A percentile compares a stretch with the other conserved stretches of the same genome.
Conservation (phyloP, 2,113 vertebrate species). For the Oryzias javanicus region DNA sequence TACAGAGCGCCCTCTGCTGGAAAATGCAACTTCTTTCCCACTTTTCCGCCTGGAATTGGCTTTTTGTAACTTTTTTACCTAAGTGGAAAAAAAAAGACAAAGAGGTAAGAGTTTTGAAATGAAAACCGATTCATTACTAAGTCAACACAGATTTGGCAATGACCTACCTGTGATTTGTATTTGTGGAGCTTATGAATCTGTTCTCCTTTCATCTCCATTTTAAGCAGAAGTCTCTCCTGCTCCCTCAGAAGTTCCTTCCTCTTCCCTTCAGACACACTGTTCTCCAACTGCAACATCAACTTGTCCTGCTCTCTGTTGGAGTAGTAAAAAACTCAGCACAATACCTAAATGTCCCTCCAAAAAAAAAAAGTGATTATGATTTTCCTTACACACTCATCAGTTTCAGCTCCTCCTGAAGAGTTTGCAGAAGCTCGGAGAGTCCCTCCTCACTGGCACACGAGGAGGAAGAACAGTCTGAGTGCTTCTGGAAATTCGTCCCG, state of each 20-base stretch:
- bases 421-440: slow-evolving; percentile 84
- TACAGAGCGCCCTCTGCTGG: slow-evolving; percentile 70
- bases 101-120: neutral
- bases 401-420: slow-evolving; percentile 90
- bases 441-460: slow-evolving; percentile 76
- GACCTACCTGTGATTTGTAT: slow-evolving; percentile 82
- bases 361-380: neutral
- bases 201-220: slow-evolving; percentile 92
- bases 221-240: slow-evolving; percentile 83
- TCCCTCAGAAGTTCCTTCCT: slow-evolving; percentile 82
- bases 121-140: neutral
- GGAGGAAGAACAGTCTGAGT: slow-evolving; percentile 64
- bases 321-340: neutral
- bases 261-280: slow-evolving; percentile 72
- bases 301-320: slow-evolving; percentile 83
- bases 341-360: neutral
- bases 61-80: slow-evolving; percentile 85
- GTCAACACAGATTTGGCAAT: neutral
- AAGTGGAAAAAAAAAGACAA: neutral
- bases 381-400: slow-evolving; percentile 92
- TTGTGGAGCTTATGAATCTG: slow-evolving; percentile 89
- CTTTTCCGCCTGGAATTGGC: slow-evolving; percentile 51
- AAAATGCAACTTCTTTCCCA: slow-evolving; percentile 61
- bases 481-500: neutral
- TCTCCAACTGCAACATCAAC: slow-evolving; percentile 80